These are phyloP conservation scores for Brachionichthys hirsutus DNA, from an alignment of 2,113 vertebrate genomes.

Conservation along the genomic window DNA sequence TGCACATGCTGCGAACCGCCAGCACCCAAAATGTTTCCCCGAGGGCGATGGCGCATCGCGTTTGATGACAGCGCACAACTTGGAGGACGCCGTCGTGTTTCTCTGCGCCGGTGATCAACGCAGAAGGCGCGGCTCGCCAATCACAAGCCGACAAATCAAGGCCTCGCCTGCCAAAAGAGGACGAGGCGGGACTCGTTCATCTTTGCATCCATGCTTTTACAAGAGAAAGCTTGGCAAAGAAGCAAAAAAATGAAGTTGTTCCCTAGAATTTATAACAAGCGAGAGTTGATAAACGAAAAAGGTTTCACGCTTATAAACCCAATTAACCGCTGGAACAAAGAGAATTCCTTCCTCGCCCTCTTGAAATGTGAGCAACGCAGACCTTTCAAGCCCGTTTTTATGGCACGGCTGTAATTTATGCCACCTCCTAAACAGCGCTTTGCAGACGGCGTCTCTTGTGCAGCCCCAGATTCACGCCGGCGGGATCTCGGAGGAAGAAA, in stretches of 20 bases:
- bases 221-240: not conserved
- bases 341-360: conserved; percentile 20
- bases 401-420: conserved; percentile 53
- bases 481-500: conserved; percentile 60
- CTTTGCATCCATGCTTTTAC: conserved; percentile 1
- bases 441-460: conserved; percentile 62
- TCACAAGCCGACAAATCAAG: conserved; percentile 36
- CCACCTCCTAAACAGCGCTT: conserved; percentile 47
- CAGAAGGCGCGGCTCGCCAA: conserved; percentile 38
- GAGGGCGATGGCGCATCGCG: conserved; percentile 22
- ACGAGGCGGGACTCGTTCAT: too few relatives aligned
- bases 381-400: conserved; percentile 48
- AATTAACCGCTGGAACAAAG: conserved; percentile 53
- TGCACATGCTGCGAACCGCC: not conserved
- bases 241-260: too few relatives aligned
- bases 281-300: conserved; percentile 1
- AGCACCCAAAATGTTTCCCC: conserved; percentile 8
- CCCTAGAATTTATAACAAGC: not conserved
- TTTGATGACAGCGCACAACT: conserved; percentile 34
- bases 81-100: conserved; percentile 40
- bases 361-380: conserved; percentile 50
- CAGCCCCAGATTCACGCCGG: conserved; percentile 22
- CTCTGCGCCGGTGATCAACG: conserved; percentile 37
- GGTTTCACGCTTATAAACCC: conserved; percentile 10
- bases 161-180: conserved; percentile 26